Base-by-base conservation (phyloP, 2,113 vertebrate species). In the Sprattus sprattus region DNA sequence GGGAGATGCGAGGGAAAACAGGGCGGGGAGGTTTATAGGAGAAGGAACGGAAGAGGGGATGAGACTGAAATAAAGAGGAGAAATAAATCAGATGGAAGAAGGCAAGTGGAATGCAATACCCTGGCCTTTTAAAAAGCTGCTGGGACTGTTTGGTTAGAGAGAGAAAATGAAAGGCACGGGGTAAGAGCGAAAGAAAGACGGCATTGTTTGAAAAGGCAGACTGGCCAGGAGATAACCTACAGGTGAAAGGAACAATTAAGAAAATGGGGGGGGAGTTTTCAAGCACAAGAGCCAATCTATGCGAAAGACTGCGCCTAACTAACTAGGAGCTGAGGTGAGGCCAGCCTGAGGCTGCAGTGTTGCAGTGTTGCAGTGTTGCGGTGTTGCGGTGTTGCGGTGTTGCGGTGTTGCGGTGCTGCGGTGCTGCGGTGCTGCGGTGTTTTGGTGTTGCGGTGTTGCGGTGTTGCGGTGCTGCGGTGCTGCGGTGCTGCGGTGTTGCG, bases 61-160 rank as follows among this genome's bases (percentile, higher is more conserved):
- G 13, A 45, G 45, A 52, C n/a, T 49, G 46, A 49, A 47, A 20
- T 16, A 49, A 44, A 75, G 84, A 45, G 47, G 22, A 20, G 49
- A 46, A 49, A 78, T 46, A 44, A 71, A 28, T 32, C 32, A 60
- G 82, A 88, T 18, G 39, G 28, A 60, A 25, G 82, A 50, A 85
- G 44, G 57, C 60, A n/a, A 71, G 25, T 67, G 64, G 64, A 71
- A 71, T 28, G 28, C n/a, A 71, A 39, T 39, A 39, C 39, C 39
- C 39, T 39, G 39, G 39, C 39, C 39, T 39, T 39, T 39, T 39
- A 39, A 39, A 39, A 39, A 39, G 39, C 39, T 39, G 39, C 39
- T 39, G 1, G 39, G 39, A 39, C 39, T 39, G 39, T 39, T 39
- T 39, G 39, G 39, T 39, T 39, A 39, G 39, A 39, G 39, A 39